These are phyloP conservation scores for Actenoides lindsayi DNA, from an alignment of 2,113 vertebrate genomes.

Conservation along the genomic window DNA sequence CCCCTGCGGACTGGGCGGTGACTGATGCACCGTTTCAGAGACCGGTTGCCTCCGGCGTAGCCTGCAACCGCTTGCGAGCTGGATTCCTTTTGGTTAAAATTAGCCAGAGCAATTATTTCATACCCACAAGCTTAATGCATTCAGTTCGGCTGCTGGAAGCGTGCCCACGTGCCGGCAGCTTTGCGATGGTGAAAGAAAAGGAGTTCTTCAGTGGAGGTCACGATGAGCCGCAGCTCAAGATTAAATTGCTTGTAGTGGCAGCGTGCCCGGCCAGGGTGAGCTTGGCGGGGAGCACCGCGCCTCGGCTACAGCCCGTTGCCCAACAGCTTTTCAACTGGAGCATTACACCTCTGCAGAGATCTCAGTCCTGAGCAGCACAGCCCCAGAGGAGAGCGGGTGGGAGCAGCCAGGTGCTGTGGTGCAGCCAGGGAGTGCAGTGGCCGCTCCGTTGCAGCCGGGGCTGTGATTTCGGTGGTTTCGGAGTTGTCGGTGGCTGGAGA, in stretches of 20 bases:
- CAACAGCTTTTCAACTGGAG: not conserved
- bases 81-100: conserved; percentile 60
- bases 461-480: not conserved
- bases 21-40: not conserved
- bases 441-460: not conserved
- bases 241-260: conserved; percentile 43
- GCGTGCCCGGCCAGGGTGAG: not conserved
- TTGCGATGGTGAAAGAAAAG: conserved; percentile 28
- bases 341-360: not conserved
- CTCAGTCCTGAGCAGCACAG: rapidly evolving
- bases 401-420: rapidly evolving
- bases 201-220: conserved; percentile 44
- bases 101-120: conserved; percentile 48
- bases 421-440: rapidly evolving
- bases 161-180: conserved; percentile 25
- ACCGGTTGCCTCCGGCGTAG: not conserved
- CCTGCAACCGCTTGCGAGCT: not conserved
- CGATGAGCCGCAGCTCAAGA: conserved; percentile 41
- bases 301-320: not conserved
- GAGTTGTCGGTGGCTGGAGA: not conserved
- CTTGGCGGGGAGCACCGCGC: not conserved
- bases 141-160: conserved; percentile 17
- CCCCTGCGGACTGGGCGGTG: not conserved
- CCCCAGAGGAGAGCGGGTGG: not conserved
- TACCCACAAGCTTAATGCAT: not conserved